These are phyloP conservation scores for Otus sunia DNA, from an alignment of 2,113 vertebrate species.

Conservation along the genomic window DNA sequence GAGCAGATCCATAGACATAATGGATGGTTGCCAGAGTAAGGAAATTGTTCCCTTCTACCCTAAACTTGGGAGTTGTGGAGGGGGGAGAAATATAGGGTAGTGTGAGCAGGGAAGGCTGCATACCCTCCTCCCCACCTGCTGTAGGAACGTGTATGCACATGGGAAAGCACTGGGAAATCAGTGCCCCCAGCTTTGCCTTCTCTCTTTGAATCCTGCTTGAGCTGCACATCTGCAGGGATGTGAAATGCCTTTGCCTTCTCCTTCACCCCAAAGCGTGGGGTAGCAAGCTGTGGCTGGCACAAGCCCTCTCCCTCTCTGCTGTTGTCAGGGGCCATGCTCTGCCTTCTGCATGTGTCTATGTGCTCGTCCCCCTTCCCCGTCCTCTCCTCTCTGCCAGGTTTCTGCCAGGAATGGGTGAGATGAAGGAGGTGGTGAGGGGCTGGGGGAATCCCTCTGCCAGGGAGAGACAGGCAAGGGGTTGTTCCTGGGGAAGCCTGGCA, in stretches of 20 bases:
- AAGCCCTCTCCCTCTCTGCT: not conserved
- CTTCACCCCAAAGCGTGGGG: not conserved
- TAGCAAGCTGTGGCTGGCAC: fast-evolving
- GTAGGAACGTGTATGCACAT: not conserved
- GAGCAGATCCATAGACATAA: conserved; percentile 42
- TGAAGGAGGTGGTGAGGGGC: not conserved
- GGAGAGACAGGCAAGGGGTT: not conserved
- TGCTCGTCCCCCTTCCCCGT: not conserved
- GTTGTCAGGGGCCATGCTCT: not conserved
- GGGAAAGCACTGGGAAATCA: not conserved
- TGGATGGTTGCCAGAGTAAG: conserved; percentile 53
- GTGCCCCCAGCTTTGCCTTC: not conserved
- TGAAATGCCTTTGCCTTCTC: not conserved
- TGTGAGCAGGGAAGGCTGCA: not conserved
- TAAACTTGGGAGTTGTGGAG: not conserved
- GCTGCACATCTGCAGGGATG: not conserved
- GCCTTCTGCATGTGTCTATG: not conserved
- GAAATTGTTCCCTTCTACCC: conserved; percentile 53
- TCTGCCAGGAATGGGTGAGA: not conserved
- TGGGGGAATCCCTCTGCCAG: not conserved
- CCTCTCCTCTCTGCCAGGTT: not conserved
- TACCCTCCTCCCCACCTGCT: not conserved
- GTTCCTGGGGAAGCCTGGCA: not conserved
- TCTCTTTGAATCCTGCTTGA: not conserved
- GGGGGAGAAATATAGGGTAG: not conserved